Evolutionary conservation across 2,113 vertebrate species (phyloP), one percentile per base, ranked within the genome.

Genomic region (Takifugu flavidus): DNA sequence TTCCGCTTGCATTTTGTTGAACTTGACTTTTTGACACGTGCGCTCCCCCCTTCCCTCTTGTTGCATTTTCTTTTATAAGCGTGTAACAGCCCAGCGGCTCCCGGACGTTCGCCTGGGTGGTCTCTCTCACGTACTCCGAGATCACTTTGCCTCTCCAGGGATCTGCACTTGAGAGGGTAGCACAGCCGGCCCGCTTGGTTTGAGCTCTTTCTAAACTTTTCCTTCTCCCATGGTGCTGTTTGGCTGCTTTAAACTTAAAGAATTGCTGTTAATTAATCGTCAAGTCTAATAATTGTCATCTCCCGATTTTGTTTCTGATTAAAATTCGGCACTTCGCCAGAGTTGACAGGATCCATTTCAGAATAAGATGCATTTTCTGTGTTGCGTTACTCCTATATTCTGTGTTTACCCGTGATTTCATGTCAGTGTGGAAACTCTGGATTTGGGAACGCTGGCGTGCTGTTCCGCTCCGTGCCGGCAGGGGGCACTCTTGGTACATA

Each of bases 401-500:
- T 31, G 29, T 31, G 29, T 31, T 31, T 31, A 5, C 29, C 29
- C 29, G 29, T n/a, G n/a, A n/a, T n/a, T n/a, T n/a, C n/a, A n/a
- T n/a, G n/a, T 31, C 29, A 31, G 5, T 31, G 29, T 31, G 29
- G 29, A 31, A 5, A 1, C 29, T 6, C 29, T 31, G 29, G 29
- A 28, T 56, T 60, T 70, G 56, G 28, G 27, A 52, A 69, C 14
- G n/a, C 6, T 42, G 14, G 10, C 55, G 0, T 62, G 78, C 27
- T 34, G 0, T 80, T 58, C 61, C 8, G 1, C 4, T 6, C 0
- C 25, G 59, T 12, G 56, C 79, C 89, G 88, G 84, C 83, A 89
- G 89, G 87, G 84, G 44, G 87, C 89, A 90, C 80, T 88, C 76
- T 85, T 87, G 79, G 57, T 73, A 88, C 82, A 83, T 55, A 70